A percentile compares a stretch with the other conserved stretches of the same genome.
phyloP scores from a whole-genome alignment of 2,797 vertebrate genomes.

The Rhadinocentrus ornatus region DNA sequence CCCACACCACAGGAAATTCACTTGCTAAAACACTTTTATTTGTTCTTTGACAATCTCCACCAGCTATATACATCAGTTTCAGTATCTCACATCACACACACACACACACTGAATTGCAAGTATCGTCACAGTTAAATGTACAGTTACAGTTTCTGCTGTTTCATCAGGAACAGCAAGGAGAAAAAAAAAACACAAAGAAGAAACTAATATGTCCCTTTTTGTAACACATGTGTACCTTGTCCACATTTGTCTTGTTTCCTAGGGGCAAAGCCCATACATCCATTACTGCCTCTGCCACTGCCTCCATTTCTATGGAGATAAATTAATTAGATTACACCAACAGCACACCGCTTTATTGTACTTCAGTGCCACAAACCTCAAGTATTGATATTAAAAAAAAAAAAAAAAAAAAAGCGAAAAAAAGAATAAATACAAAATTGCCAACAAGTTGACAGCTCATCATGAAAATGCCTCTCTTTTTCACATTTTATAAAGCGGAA shows the following conservation, averaged over 20 bases:
- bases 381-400: conserved; percentile 27
- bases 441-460: conserved; percentile 27
- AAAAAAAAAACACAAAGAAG: conserved; percentile 29
- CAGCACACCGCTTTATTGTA: conserved; percentile 38
- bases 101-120: conserved; percentile 18
- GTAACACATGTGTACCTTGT: conserved; percentile 47
- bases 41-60: conserved; percentile 15
- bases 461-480: conserved; percentile 6
- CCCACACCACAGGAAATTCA: conserved; percentile 38
- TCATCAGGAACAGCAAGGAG: conserved; percentile 2
- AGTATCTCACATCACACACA: conserved; percentile 19
- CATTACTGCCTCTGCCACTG: conserved; percentile 73
- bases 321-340: conserved; percentile 62
- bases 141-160: conserved; percentile 30
- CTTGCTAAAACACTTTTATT: conserved; percentile 44
- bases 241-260: conserved; percentile 61
- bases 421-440: conserved; percentile 29
- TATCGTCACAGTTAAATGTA: conserved; percentile 26
- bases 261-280: conserved; percentile 56
- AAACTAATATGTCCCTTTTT: conserved; percentile 66
- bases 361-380: conserved; percentile 24
- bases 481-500: conserved; percentile 15
- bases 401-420: not conserved
- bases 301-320: conserved; percentile 80
- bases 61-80: conserved; percentile 42